Conservation (phyloP, 1,140 invertebrate species). For the Heliconius melpomene region DNA sequence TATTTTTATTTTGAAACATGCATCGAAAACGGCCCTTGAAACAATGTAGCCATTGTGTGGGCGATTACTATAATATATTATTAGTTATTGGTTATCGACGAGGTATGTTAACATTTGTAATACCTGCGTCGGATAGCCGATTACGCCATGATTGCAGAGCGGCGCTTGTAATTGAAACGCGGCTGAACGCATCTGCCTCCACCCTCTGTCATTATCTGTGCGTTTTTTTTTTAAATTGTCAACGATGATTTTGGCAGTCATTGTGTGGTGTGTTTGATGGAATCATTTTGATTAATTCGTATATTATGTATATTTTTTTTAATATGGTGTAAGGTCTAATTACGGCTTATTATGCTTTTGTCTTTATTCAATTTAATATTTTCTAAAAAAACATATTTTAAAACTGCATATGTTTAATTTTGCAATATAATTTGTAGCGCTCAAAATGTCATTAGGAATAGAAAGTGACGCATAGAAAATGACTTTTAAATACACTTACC, state of each 20-base stretch:
- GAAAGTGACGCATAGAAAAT: background rate
- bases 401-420: no score
- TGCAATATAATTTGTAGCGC: background rate
- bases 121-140: slow-evolving; percentile 56
- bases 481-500: background rate
- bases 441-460: background rate
- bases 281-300: slow-evolving; percentile 6
- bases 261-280: slow-evolving; percentile 31
- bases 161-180: slow-evolving; percentile 69
- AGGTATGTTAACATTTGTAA: slow-evolving; percentile 53
- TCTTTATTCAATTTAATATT: no score
- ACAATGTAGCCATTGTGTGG: slow-evolving; percentile 41
- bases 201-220: slow-evolving; percentile 59
- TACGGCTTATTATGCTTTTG: no score
- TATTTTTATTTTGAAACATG: slow-evolving; percentile 7
- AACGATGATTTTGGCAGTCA: slow-evolving; percentile 46
- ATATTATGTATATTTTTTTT: background rate
- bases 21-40: background rate
- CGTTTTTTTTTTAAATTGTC: slow-evolving; percentile 53
- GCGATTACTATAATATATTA: slow-evolving; percentile 37
- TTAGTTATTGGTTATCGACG: slow-evolving; percentile 49
- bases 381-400: no score
- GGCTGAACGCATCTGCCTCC: slow-evolving; percentile 55
- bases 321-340: background rate
- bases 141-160: slow-evolving; percentile 70